Percentiles rank a stretch among this genome's conserved stretches.
phyloP scores from a whole-genome alignment of 2,797 vertebrate genomes.

The Muscicapa striata region DNA sequence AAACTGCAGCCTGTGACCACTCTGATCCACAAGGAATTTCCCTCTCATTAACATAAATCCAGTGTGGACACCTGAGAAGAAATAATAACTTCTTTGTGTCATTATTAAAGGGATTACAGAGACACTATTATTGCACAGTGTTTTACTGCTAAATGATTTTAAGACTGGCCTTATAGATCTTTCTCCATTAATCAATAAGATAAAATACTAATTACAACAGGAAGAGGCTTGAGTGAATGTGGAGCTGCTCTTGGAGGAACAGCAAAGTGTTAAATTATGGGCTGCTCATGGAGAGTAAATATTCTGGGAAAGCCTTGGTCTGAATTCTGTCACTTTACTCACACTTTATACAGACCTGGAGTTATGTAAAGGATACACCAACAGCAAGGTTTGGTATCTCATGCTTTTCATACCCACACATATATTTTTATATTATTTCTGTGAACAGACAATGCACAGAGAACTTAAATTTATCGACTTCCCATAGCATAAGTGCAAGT shows the following conservation, averaged over 20 bases:
- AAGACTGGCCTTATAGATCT: neutral
- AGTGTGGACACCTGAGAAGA: neutral
- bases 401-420: neutral
- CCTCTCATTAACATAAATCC: neutral
- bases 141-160: slow-evolving; percentile 28
- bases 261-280: neutral
- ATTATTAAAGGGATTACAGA: neutral
- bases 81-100: neutral
- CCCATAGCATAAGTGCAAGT: neutral
- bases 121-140: neutral
- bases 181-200: slow-evolving; percentile 40
- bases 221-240: neutral
- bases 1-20: neutral
- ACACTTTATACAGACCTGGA: neutral
- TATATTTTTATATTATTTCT: neutral
- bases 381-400: neutral
- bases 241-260: neutral
- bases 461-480: neutral
- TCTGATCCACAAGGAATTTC: neutral
- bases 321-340: neutral
- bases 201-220: slow-evolving; percentile 43
- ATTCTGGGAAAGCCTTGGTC: neutral
- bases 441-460: neutral
- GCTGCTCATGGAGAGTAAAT: neutral
- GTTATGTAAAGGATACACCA: neutral